Evolutionary conservation across 2,113 vertebrate genomes (phyloP), one percentile per base, ranked within the genome.

Genomic region (Sturnus vulgaris): DNA sequence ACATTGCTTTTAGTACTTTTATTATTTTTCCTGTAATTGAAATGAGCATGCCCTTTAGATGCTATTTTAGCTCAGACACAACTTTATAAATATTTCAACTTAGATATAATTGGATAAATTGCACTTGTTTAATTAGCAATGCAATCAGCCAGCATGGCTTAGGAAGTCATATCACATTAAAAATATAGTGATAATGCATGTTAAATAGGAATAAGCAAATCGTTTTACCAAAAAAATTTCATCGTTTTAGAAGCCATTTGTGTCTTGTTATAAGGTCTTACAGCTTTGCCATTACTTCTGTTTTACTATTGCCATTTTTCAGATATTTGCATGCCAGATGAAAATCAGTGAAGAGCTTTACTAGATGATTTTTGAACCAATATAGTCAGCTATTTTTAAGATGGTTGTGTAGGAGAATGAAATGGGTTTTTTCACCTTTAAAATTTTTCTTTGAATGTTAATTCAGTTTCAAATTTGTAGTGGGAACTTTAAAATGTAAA

Each of bases 11-110:
- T 86, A 94, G 80, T 97, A 47, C 24, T 82, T 95, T 18, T 5
- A 15, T 90, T 86, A 60, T 92, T 86, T 93, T 91, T 60, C 12
- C 18, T 75, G 35, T 92, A 97, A 96, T 96, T 95, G 91, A 87
- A 90, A 97, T 93, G 90, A 97, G 63, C 65, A 72, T 61, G 40
- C 66, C 86, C 92, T 98, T 97, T 97, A 82, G 95, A 56, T 96
- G 95, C 89, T 97, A 97, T 97, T 98, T 98, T 95, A 96, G 57
- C 68, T 96, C 95, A 94, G 60, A 73, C 95, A 78, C 69, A 95
- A 90, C 73, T 97, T 97, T 93, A 97, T 97, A 98, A 98, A 96
- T 97, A 97, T 98, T 98, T 98, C 96, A 98, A 77, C 59, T 96
- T 95, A 96, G 69, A 83, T 91, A 88, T 96, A 97, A 98, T 97